Evolutionary conservation across 2,888 invertebrate species (phyloP), one percentile per base, ranked within the genome.

Genomic region (Eledona agricola): DNA sequence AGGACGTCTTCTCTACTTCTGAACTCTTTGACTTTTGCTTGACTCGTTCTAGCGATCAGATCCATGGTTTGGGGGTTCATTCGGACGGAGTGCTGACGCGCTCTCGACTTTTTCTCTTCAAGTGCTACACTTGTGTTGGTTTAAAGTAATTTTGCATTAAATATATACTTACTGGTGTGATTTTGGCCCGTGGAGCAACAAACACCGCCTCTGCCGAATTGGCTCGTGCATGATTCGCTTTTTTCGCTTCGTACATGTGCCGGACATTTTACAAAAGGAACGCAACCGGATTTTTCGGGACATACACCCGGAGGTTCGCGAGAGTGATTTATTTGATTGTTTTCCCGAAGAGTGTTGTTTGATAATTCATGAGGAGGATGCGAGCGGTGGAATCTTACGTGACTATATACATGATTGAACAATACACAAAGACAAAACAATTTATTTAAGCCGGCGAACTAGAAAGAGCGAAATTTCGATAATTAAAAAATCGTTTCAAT

Each of bases 241-340:
- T 59, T 37, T 13, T 62, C 60, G 0, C 55, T 56, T 23, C 67
- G 61, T 2, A 86, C 71, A 67, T 85, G 85, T 0, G 84, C 85
- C 1, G 87, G 86, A 68, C 87, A 88, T 67, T 85, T 84, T 11
- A 88, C 80, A 56, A 78, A 80, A 0, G 84, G 82, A 2, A 86
- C 84, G 62, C 87, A 87, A 28, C 66, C 65, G 0, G 81, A 79
- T 4, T 28, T 26, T 29, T 19, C 28, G n/a, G 12, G 1, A 9
- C 32, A 32, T n/a, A 2, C 6, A 4, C 6, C 10, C 12, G 4
- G 11, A 5, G 3, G 10, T 28, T 28, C 10, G 5, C 2, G 5
- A 28, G 3, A 10, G 10, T 28, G 10, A 11, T 7, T 7, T 23
- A 23, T 4, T 6, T 7, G 23, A 23, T 23, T 9, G 23, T 4